These are phyloP conservation scores for Plagodis pulveraria DNA, from an alignment of 2,888 invertebrate genomes.

Conservation along the genomic window DNA sequence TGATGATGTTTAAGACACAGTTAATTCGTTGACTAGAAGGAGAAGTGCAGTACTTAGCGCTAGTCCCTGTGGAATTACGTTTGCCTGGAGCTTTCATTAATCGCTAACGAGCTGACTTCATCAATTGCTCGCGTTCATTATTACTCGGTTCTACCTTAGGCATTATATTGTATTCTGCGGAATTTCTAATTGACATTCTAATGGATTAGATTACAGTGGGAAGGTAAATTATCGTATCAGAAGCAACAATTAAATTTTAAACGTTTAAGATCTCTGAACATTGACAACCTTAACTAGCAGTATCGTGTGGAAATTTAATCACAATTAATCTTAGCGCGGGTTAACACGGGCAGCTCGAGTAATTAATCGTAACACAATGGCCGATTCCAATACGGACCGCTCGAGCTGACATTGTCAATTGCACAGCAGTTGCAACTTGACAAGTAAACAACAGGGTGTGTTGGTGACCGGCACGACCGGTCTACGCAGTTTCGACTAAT, in stretches of 20 bases:
- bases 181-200: constrained; percentile 23
- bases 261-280: background rate
- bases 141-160: constrained; percentile 6
- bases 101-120: constrained; percentile 21
- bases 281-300: too few species aligned
- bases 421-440: too few species aligned
- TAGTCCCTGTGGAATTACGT: constrained; percentile 16
- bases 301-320: too few species aligned
- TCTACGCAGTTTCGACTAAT: too few species aligned
- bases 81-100: constrained; percentile 11
- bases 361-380: too few species aligned
- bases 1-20: too few species aligned
- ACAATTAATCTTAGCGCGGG: too few species aligned
- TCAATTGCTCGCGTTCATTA: constrained; percentile 16
- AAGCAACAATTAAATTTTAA: background rate
- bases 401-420: too few species aligned
- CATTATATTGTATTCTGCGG: background rate
- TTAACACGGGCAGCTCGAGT: too few species aligned
- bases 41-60: constrained; percentile 9
- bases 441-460: too few species aligned
- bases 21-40: background rate
- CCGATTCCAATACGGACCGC: too few species aligned
- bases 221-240: constrained; percentile 9
- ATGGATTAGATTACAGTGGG: constrained; percentile 11
- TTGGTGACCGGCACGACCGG: too few species aligned